phyloP scores from a whole-genome alignment of 1,140 invertebrate genomes.

The Leptinotarsa defecta region DNA sequence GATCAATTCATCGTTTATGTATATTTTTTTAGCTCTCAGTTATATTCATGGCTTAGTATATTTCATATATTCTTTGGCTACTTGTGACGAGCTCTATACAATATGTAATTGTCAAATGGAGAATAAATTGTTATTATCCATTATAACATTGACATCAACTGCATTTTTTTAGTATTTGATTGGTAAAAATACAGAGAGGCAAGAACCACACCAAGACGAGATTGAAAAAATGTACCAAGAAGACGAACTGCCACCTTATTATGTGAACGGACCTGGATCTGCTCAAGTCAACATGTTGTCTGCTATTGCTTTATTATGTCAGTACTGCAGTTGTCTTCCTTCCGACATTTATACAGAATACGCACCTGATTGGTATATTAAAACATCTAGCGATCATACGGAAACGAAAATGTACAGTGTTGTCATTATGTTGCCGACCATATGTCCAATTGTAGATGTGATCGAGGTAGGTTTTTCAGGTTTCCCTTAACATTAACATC shows the following conservation, averaged over 20 bases:
- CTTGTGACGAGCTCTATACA: no score
- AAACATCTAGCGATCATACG: background rate
- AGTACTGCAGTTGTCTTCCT: constrained; percentile 77
- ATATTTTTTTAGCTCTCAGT: no score
- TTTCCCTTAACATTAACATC: no score
- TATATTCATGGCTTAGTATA: no score
- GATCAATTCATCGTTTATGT: no score
- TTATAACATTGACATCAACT: no score
- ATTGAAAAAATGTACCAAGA: constrained; percentile 59
- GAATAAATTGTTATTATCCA: no score
- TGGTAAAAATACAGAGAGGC: constrained; percentile 61
- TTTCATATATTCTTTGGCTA: no score
- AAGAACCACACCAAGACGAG: constrained; percentile 59
- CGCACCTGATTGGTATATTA: constrained; percentile 67
- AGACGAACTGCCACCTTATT: constrained; percentile 60
- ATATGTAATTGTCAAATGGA: no score
- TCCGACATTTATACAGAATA: constrained; percentile 83
- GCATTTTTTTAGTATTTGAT: constrained; percentile 63
- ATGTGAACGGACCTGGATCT: constrained; percentile 55
- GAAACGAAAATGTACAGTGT: constrained; percentile 39
- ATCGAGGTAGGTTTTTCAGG: constrained; percentile 2
- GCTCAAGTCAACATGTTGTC: constrained; percentile 65
- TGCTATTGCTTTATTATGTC: constrained; percentile 75
- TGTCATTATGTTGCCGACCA: constrained; percentile 70
- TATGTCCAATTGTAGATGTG: constrained; percentile 61